Conservation (phyloP, 2,797 vertebrate genomes). For the Phyllotis vaccarum region DNA sequence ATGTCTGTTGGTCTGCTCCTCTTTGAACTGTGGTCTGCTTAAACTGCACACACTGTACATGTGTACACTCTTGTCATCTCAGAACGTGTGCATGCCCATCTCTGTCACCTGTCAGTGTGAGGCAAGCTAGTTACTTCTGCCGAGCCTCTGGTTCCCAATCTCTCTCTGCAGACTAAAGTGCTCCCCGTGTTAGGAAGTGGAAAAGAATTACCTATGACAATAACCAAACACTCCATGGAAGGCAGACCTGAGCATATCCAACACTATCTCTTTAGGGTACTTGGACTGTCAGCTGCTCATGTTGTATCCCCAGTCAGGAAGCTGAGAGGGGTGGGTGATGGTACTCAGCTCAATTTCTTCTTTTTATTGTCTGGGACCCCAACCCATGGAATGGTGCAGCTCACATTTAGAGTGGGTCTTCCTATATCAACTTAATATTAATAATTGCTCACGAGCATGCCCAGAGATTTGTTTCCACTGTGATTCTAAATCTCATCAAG, state of each 20-base stretch:
- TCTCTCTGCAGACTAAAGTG: background rate
- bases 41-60: accelerated
- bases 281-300: background rate
- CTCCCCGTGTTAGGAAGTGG: background rate
- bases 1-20: background rate
- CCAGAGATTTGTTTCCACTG: background rate
- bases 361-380: background rate
- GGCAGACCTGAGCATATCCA: background rate
- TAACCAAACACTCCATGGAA: background rate
- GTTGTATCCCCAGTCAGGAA: background rate
- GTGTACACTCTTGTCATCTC: background rate
- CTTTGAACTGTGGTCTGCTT: background rate
- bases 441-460: background rate
- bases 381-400: background rate
- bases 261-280: background rate
- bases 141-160: background rate
- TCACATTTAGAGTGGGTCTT: no score
- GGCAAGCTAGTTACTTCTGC: background rate
- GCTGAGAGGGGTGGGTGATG: background rate
- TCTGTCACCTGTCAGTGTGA: background rate
- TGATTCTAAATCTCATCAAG: background rate
- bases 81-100: background rate
- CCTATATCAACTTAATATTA: no score
- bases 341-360: background rate
- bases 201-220: background rate